Evolutionary conservation across 2,797 vertebrate species (phyloP).

Genomic region (Enteromius mattozi): DNA sequence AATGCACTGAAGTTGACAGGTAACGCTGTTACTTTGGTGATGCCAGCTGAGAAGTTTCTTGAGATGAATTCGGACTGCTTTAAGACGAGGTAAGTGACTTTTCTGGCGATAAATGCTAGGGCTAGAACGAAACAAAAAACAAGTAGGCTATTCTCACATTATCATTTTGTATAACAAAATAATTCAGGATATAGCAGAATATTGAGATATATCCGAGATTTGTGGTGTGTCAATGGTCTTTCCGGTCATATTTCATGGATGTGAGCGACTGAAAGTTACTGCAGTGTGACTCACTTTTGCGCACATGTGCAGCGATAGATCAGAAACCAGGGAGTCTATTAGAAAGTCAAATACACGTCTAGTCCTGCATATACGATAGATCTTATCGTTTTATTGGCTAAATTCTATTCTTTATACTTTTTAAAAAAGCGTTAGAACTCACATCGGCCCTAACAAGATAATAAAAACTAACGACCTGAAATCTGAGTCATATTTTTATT

Average conservation of each 20-base stretch:
- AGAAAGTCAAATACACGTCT: conserved; percentile 54
- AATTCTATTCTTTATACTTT: not conserved
- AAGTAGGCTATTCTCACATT: not conserved
- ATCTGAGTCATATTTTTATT: not conserved
- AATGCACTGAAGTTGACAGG: conserved; percentile 6
- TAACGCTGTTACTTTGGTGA: not conserved
- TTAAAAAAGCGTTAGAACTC: not conserved
- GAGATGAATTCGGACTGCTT: conserved; percentile 2
- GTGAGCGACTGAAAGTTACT: conserved; percentile 79
- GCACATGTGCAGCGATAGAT: conserved; percentile 81
- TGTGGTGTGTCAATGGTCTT: conserved; percentile 37
- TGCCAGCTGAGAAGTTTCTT: conserved; percentile 29
- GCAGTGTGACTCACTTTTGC: conserved; percentile 88
- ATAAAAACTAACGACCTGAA: not conserved
- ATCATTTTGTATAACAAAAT: not conserved
- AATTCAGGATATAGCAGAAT: not conserved
- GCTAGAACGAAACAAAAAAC: too few relatives aligned
- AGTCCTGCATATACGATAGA: conserved; percentile 48
- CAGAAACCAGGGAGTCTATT: conserved; percentile 56
- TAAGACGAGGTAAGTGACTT: conserved; percentile 29
- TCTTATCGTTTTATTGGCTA: not conserved
- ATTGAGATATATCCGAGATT: not conserved
- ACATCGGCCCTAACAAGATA: not conserved
- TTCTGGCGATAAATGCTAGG: not conserved
- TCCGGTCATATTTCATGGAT: conserved; percentile 70